These are phyloP conservation scores for Atherinosoma microstoma DNA, from an alignment of 2,797 vertebrate genomes.

Conservation along the genomic window DNA sequence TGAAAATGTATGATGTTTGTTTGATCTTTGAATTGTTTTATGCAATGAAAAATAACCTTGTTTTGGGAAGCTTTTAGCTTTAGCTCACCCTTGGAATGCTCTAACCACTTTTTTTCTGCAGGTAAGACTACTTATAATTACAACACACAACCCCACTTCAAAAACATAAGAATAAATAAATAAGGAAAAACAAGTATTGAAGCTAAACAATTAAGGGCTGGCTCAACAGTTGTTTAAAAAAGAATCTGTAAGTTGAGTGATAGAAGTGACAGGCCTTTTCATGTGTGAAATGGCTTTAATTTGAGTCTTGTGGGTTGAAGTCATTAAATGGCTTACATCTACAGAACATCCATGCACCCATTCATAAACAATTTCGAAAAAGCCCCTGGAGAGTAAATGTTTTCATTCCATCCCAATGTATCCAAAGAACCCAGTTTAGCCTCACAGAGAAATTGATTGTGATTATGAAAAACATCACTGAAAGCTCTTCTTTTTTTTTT, in stretches of 20 bases:
- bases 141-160: not conserved
- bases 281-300: constrained; percentile 3
- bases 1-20: too few species aligned
- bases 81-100: not conserved
- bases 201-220: not conserved
- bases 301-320: constrained; percentile 14
- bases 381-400: constrained; percentile 15
- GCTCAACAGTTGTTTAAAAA: constrained; percentile 1
- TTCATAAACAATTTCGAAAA: constrained; percentile 18
- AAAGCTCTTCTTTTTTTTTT: constrained; percentile 32
- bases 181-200: not conserved
- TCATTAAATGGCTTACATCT: constrained; percentile 11
- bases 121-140: not conserved
- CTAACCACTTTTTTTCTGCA: not conserved
- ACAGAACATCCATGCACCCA: constrained; percentile 19
- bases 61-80: not conserved
- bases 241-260: not conserved
- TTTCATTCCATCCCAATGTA: constrained; percentile 24
- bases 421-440: constrained; percentile 27
- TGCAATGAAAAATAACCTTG: not conserved
- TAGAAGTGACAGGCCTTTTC: constrained; percentile 6
- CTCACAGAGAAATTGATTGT: constrained; percentile 28
- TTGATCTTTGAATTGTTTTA: not conserved
- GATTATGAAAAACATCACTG: constrained; percentile 43
- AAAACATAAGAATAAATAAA: not conserved